Evolutionary conservation across 2,888 invertebrate species (phyloP).

Genomic region (Drosophila vallismaia): DNA sequence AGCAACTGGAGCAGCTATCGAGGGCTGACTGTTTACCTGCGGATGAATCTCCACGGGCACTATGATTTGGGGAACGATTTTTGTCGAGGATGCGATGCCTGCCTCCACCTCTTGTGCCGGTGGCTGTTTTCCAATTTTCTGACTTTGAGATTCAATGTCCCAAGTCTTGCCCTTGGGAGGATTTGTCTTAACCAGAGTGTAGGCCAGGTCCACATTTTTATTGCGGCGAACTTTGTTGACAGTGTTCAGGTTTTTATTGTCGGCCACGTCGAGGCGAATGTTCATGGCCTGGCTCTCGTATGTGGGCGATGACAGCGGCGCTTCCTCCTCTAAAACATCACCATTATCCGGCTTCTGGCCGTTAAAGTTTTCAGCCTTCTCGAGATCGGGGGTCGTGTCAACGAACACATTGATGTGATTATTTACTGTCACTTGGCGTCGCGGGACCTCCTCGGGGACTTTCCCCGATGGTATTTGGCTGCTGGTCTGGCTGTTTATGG

Average conservation of each 20-base stretch:
- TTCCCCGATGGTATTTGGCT: conserved; percentile 53
- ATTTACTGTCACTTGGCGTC: conserved; percentile 82
- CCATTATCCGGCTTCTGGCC: conserved; percentile 32
- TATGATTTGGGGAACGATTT: conserved; percentile 65
- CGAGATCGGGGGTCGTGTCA: conserved; percentile 15
- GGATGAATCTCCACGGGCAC: conserved; percentile 78
- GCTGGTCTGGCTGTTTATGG: conserved; percentile 83
- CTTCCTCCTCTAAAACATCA: conserved; percentile 13
- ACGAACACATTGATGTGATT: conserved; percentile 82
- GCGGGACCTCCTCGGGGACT: conserved; percentile 18
- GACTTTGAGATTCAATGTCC: conserved; percentile 22
- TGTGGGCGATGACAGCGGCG: conserved; percentile 28
- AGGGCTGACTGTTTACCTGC: conserved; percentile 23
- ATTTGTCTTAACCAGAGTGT: conserved; percentile 73
- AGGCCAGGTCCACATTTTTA: conserved; percentile 84
- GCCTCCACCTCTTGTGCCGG: conserved; percentile 7
- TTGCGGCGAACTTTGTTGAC: conserved; percentile 81
- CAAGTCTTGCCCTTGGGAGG: conserved; percentile 25
- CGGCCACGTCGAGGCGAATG: conserved; percentile 69
- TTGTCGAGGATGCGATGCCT: background rate
- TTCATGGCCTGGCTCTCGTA: conserved; percentile 80
- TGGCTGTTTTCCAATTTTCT: conserved; percentile 37
- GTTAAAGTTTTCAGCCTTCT: conserved; percentile 46
- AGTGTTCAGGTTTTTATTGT: conserved; percentile 14
- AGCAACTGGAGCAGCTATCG: background rate